Conservation (phyloP, 2,888 invertebrate genomes). For the Pilophorus perplexus region DNA sequence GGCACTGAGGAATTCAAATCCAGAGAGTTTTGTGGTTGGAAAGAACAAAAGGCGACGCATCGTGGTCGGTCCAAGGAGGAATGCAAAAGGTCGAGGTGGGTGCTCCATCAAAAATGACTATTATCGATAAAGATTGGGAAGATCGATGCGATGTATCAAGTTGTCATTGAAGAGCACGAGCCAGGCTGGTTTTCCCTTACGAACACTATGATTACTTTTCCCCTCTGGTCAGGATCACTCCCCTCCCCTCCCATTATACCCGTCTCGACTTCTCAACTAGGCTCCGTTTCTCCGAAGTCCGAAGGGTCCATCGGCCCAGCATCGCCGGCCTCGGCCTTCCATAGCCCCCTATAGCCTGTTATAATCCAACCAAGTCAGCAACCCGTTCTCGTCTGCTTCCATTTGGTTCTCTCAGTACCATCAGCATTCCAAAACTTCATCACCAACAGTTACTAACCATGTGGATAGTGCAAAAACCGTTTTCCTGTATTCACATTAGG, state of each 20-base stretch:
- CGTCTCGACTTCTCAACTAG: not conserved
- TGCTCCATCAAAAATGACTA: slow-evolving; percentile 22
- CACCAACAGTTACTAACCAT: too few relatives aligned
- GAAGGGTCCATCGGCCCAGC: too few relatives aligned
- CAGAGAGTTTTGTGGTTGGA: too few relatives aligned
- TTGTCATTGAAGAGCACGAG: slow-evolving; percentile 37
- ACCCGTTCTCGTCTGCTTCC: too few relatives aligned
- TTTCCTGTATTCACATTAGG: too few relatives aligned
- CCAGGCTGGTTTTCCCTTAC: slow-evolving; percentile 19
- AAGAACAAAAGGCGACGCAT: not conserved
- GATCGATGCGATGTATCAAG: slow-evolving; percentile 33
- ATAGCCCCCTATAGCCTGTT: too few relatives aligned
- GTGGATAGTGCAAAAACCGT: too few relatives aligned
- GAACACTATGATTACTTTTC: slow-evolving; percentile 35
- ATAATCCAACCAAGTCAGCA: too few relatives aligned
- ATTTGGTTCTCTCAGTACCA: too few relatives aligned
- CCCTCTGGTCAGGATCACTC: slow-evolving; percentile 10
- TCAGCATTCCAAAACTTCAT: too few relatives aligned
- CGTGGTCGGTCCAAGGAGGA: slow-evolving; percentile 1
- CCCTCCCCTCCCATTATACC: not conserved
- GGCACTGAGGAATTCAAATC: too few relatives aligned
- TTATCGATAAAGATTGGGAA: slow-evolving; percentile 30
- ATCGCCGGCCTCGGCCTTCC: too few relatives aligned
- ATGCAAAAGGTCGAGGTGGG: slow-evolving; percentile 14
- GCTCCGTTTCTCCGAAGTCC: not conserved